Conservation (phyloP, 1,140 invertebrate genomes). For the Bombus soroeensis region DNA sequence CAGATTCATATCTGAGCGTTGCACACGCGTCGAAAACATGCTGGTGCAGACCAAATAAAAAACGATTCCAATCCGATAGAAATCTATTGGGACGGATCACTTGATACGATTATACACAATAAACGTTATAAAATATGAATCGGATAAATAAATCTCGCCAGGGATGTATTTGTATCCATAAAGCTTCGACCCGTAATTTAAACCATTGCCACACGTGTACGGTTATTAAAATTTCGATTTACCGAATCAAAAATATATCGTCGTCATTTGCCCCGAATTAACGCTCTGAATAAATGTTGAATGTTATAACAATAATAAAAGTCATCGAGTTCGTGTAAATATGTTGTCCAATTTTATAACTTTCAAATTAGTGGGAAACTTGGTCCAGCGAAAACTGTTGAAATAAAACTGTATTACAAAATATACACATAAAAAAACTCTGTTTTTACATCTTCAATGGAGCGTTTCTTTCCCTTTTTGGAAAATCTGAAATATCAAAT, state of each 20-base stretch:
- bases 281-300: background rate
- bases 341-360: background rate
- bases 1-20: conserved; percentile 15
- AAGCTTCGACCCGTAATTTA: conserved; percentile 23
- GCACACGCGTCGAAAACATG: conserved; percentile 25
- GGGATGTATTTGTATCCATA: background rate
- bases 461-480: background rate
- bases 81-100: conserved; percentile 72
- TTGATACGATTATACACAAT: conserved; percentile 49
- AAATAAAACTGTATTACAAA: background rate
- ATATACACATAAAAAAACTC: background rate
- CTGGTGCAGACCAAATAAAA: conserved; percentile 61
- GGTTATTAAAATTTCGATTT: conserved; percentile 48
- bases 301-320: background rate
- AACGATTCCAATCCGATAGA: conserved; percentile 64
- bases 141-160: conserved; percentile 20
- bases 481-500: background rate
- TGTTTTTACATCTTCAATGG: background rate
- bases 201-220: background rate
- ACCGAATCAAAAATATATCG: conserved; percentile 16
- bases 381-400: background rate
- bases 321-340: background rate
- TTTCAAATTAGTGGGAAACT: background rate
- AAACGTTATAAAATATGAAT: conserved; percentile 43
- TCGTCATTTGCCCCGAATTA: background rate